Base-by-base conservation (phyloP, 2,797 vertebrate species). In the Vireo griseus region DNA sequence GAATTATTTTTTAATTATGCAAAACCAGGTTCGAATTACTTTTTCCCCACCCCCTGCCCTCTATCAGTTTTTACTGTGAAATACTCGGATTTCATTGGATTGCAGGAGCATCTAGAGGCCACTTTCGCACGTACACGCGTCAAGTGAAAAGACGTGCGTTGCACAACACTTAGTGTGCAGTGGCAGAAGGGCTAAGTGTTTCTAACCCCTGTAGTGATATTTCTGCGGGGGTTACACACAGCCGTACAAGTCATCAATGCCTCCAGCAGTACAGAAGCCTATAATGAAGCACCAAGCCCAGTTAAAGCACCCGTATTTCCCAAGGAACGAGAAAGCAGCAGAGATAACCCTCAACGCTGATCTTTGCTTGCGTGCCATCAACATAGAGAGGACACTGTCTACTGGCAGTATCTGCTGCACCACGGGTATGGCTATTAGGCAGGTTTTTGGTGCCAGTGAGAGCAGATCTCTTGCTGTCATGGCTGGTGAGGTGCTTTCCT, bases 101-200 rank as follows among this genome's bases (percentile, higher is more conserved):
- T 94, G 87, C 65, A 76, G 94, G 82, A 95, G 63, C 89, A 92
- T 81, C 88, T 92, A 92, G 94, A 88, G 76, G 90, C 51, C 62
- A 4, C 62, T 78, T 57, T 17, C 35, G 83, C 77, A 58, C 37
- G 37, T 68, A 79, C 78, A 68, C 2, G 45, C 35, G 8, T 44
- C 19, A 8, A 61, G 6, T 50, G 72, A 25, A 66, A 82, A 76
- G 62, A 8, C 4, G 1, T 1, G 1, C 1, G 4, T 33, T 28
- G 37, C 35, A 5, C 26, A 20, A 18, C 10, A 0, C 37, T 42
- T 24, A 1, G 12, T 2, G 39, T 28, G 68, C n/a, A 1, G 66
- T 20, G 20, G 24, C 37, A 45, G 16, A 51, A 11, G 5, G 35
- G 24, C 15, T 21, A 31, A 44, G 28, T 4, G 2, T 40, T 54